Conservation (phyloP, 1,140 invertebrate species). For the Phymorhynchus buccinoides region DNA sequence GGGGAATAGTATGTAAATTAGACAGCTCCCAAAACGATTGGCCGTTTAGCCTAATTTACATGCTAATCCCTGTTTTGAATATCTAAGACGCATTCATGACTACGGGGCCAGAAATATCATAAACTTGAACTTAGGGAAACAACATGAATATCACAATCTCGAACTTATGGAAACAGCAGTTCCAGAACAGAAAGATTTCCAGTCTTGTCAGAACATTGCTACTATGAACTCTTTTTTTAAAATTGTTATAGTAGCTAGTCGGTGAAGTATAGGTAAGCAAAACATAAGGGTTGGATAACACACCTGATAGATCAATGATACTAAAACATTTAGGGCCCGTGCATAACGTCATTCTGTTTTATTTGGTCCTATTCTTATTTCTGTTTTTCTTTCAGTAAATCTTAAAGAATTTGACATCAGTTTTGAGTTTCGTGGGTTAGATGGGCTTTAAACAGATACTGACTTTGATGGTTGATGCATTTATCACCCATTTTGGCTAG, state of each 20-base stretch:
- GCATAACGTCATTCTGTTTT: not conserved
- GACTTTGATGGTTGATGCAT: conserved; percentile 1
- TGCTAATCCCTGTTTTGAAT: no score
- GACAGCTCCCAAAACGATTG: no score
- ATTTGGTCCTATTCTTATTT: not conserved
- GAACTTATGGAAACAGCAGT: not conserved
- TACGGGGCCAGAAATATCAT: not conserved
- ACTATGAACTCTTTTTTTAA: not conserved
- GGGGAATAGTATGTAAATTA: no score
- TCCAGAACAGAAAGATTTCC: not conserved
- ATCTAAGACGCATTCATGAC: no score
- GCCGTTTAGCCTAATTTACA: no score
- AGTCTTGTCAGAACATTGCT: not conserved
- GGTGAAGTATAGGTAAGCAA: not conserved
- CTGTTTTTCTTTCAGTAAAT: not conserved
- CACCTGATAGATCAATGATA: no score
- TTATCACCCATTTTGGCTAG: no score
- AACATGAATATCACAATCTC: not conserved
- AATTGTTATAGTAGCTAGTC: not conserved
- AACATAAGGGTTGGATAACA: no score
- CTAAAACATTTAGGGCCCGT: no score
- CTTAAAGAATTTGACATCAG: not conserved
- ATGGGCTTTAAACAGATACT: no score
- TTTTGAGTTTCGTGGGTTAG: no score
- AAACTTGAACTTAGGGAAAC: not conserved